phyloP scores from a whole-genome alignment of 23 tunicate species.

The Corella eumyota region DNA sequence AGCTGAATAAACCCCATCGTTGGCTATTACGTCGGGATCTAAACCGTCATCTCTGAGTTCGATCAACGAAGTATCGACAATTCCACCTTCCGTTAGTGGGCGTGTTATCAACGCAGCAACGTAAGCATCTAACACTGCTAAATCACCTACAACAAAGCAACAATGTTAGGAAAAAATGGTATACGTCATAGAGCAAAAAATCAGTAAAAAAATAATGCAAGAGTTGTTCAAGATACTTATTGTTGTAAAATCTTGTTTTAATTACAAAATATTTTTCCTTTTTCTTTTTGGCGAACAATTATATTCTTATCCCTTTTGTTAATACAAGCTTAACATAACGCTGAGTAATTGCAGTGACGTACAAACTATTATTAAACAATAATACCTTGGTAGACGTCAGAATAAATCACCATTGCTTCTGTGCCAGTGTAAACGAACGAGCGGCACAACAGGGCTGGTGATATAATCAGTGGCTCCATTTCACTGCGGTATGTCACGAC shows the following conservation, averaged over 20 bases:
- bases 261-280: too few species aligned
- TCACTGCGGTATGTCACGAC: slow-evolving; percentile 32
- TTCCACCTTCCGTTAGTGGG: slow-evolving; percentile 42
- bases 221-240: too few species aligned
- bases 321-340: too few species aligned
- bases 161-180: too few species aligned
- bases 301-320: too few species aligned
- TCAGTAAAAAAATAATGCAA: too few species aligned
- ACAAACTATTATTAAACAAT: background rate
- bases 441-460: slow-evolving; percentile 80
- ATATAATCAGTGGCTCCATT: slow-evolving; percentile 54
- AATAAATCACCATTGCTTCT: slow-evolving; percentile 74
- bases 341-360: too few species aligned
- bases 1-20: slow-evolving; percentile 93
- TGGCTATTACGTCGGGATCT: slow-evolving; percentile 67
- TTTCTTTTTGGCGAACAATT: too few species aligned
- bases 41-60: slow-evolving; percentile 54
- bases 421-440: slow-evolving; percentile 21
- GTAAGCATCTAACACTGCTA: slow-evolving; percentile 63
- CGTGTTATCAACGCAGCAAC: slow-evolving; percentile 71
- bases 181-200: too few species aligned
- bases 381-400: slow-evolving; percentile 44
- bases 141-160: slow-evolving; percentile 47
- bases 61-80: slow-evolving; percentile 36
- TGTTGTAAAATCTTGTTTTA: too few species aligned